Evolutionary conservation across 1,140 invertebrate species (phyloP).

Genomic region (Andrena cerasifolii): DNA sequence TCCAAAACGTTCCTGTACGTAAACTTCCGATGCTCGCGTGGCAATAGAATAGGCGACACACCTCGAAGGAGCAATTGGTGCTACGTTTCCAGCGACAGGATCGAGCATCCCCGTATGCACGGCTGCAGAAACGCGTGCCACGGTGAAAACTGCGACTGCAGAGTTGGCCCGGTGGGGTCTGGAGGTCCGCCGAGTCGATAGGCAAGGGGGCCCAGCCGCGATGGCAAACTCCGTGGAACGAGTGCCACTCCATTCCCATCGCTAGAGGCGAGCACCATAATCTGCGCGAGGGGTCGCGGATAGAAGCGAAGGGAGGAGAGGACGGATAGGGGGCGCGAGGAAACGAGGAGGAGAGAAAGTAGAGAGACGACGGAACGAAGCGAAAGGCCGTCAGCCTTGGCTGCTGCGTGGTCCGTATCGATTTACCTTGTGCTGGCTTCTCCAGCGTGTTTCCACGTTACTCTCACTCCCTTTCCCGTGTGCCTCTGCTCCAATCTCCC

Average conservation of each 20-base stretch:
- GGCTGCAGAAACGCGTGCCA: not conserved
- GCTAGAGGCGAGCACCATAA: slow-evolving; percentile 41
- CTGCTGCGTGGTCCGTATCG: slow-evolving; percentile 62
- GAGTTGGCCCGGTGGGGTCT: not conserved
- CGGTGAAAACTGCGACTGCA: not conserved
- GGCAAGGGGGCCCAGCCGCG: slow-evolving; percentile 3
- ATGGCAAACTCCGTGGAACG: slow-evolving; percentile 43
- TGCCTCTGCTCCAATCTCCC: not conserved
- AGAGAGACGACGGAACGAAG: slow-evolving; percentile 32
- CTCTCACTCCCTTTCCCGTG: slow-evolving; percentile 16
- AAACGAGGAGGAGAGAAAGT: slow-evolving; percentile 33
- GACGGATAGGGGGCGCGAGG: slow-evolving; percentile 24
- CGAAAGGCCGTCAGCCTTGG: slow-evolving; percentile 53
- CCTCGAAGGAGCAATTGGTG: no score
- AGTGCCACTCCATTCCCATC: slow-evolving; percentile 41
- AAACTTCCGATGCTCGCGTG: no score
- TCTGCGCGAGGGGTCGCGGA: slow-evolving; percentile 19
- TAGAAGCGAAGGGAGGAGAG: not conserved
- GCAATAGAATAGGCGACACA: no score
- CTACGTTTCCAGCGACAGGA: no score
- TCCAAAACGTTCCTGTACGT: no score
- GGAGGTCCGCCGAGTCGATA: not conserved
- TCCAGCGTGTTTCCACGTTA: slow-evolving; percentile 25
- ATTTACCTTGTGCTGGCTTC: slow-evolving; percentile 56
- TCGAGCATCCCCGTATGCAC: not conserved